phyloP scores from a whole-genome alignment of 2,113 vertebrate genomes.

The Boleophthalmus pectinirostris region DNA sequence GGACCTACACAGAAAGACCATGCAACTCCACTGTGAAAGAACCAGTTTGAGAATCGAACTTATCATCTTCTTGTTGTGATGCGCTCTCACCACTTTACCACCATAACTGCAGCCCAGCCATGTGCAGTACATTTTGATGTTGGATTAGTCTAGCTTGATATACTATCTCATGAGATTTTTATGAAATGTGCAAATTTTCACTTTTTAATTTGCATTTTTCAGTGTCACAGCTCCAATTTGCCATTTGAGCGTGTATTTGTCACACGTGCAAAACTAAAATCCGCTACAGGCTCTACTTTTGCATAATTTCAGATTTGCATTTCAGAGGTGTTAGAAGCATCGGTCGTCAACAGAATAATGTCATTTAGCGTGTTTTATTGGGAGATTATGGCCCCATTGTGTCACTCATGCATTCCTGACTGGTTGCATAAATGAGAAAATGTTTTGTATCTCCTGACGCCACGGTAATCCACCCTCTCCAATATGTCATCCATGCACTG shows the following conservation, averaged over 20 bases:
- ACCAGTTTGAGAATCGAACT: too few species aligned
- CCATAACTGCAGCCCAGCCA: not conserved
- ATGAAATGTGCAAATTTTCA: not conserved
- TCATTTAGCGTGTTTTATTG: slow-evolving; percentile 39
- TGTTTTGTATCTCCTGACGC: slow-evolving; percentile 43
- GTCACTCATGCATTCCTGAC: slow-evolving; percentile 50
- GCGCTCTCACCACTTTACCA: not conserved
- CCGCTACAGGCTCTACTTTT: slow-evolving; percentile 28
- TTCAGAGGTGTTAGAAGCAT: slow-evolving; percentile 18
- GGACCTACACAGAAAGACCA: too few species aligned
- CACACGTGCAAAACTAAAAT: slow-evolving; percentile 37
- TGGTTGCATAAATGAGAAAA: slow-evolving; percentile 46
- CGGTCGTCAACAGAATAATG: slow-evolving; percentile 22
- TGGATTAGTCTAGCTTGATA: not conserved
- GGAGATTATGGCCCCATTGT: slow-evolving; percentile 40
- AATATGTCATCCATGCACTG: slow-evolving; percentile 44
- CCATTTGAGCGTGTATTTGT: slow-evolving; percentile 20
- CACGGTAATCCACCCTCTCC: slow-evolving; percentile 53
- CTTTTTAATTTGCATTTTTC: not conserved
- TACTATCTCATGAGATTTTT: not conserved
- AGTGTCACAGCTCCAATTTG: not conserved
- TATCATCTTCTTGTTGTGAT: too few species aligned
- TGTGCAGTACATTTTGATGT: not conserved
- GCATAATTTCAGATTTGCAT: slow-evolving; percentile 29
- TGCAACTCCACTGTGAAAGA: too few species aligned